Evolutionary conservation across 1,140 invertebrate species (phyloP), one percentile per base, ranked within the genome.

Genomic region (Cyclargus thomasi): DNA sequence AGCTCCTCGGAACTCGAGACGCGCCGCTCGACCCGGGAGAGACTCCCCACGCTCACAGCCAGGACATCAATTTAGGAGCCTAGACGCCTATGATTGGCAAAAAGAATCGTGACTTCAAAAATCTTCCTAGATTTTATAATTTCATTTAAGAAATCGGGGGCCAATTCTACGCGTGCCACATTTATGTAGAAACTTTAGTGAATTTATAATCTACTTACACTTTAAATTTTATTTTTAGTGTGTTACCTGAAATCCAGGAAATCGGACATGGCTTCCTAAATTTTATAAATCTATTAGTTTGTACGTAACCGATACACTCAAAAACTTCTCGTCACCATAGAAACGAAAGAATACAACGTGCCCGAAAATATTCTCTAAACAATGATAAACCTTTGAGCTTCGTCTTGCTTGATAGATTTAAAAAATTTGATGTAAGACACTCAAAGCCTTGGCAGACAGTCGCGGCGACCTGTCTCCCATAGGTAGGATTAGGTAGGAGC

Each of bases 181-280:
- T 59, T 20, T 59, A 20, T 20, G 55, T 59, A 59, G 55, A 20
- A 59, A 21, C 23, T 62, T 62, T 66, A 68, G 47, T 65, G 74
- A 72, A 76, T 79, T 74, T 73, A 70, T 64, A 62, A 62, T 53
- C 39, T 47, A 47, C 14, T 14, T 47, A 47, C 39, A 11, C 1
- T 14, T 47, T 47, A 1, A 14, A 47, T 47, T 14, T 47, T 47
- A 47, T 47, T 47, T 16, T 47, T 47, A 1, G 14, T 47, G 14
- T 47, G 14, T 47, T 14, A 47, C 39, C 29, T 29, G 29, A 7
- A 29, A 29, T 29, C 29, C 5, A 6, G 29, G 8, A 29, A 29
- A 29, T 29, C 29, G 29, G 29, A 29, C 1, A 29, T 29, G 29
- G 8, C 29, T 2, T 2, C 11, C 14, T 11, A 8, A 47, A 47